Percentiles rank a stretch among this genome's conserved stretches.
Conservation (phyloP, 2,113 vertebrate species). For the Australoheros scitulus region DNA sequence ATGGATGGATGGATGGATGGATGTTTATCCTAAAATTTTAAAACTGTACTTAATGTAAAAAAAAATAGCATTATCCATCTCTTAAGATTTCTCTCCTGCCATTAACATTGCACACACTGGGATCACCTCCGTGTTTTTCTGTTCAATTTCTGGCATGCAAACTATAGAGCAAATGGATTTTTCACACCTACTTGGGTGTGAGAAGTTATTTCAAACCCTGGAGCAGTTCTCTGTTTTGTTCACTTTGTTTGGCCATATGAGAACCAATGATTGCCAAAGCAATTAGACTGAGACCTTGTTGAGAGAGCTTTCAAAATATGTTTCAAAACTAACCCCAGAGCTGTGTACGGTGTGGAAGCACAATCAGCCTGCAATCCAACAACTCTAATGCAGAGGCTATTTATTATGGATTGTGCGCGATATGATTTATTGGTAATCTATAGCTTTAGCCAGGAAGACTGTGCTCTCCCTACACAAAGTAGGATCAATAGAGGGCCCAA, state of each 20-base stretch:
- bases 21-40: neutral
- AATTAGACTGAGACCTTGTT: constrained; percentile 58
- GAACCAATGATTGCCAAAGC: constrained; percentile 42
- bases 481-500: constrained; percentile 25
- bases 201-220: constrained; percentile 48
- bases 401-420: neutral
- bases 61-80: neutral
- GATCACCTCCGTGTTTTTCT: neutral
- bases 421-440: constrained; percentile 37
- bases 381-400: neutral
- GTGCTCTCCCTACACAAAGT: neutral
- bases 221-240: constrained; percentile 50
- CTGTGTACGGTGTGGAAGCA: neutral
- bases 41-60: neutral
- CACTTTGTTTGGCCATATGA: constrained; percentile 48
- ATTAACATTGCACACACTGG: neutral
- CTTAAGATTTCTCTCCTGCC: neutral
- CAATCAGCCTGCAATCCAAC: constrained; percentile 7
- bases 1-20: neutral
- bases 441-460: constrained; percentile 17
- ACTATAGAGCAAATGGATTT: constrained; percentile 41
- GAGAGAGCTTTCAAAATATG: constrained; percentile 41
- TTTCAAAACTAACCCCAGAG: constrained; percentile 35
- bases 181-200: constrained; percentile 41
- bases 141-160: constrained; percentile 18